A percentile compares a stretch with the other conserved stretches of the same genome.
phyloP scores from a whole-genome alignment of 1,140 invertebrate species.

The Paraescarpia echinospica region DNA sequence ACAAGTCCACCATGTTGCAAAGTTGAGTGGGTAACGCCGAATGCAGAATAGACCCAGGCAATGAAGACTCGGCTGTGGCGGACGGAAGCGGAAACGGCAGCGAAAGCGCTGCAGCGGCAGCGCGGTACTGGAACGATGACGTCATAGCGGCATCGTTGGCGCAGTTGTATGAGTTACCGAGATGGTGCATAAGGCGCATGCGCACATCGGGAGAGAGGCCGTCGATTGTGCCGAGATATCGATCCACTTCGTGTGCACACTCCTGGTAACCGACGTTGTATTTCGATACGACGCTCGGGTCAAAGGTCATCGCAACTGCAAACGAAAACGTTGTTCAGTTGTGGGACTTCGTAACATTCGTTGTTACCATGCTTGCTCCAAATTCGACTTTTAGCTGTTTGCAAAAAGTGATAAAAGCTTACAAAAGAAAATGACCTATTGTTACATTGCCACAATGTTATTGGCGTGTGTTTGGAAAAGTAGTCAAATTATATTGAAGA shows the following conservation, averaged over 20 bases:
- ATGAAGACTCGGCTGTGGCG: neutral
- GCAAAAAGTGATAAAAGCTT: too few relatives aligned
- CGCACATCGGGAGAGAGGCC: conserved; percentile 68
- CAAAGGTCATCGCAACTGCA: conserved; percentile 16
- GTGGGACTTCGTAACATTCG: neutral
- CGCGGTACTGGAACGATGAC: neutral
- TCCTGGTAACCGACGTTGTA: conserved; percentile 87
- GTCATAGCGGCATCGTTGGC: neutral
- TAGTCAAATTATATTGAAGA: too few relatives aligned
- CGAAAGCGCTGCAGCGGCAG: neutral
- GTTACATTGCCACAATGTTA: too few relatives aligned
- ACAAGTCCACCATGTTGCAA: neutral
- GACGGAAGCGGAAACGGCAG: neutral
- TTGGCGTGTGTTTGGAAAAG: too few relatives aligned
- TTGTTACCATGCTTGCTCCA: too few relatives aligned
- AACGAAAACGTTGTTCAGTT: neutral
- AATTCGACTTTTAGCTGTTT: too few relatives aligned
- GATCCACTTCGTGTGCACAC: conserved; percentile 80
- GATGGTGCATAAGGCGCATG: conserved; percentile 35
- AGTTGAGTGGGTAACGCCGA: neutral
- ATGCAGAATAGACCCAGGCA: neutral
- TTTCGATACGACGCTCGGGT: conserved; percentile 25
- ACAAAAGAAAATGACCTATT: too few relatives aligned
- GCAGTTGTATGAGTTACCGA: conserved; percentile 20
- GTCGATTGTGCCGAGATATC: conserved; percentile 79